A percentile compares a stretch with the other conserved stretches of the same genome.
Conservation (phyloP, 2,797 vertebrate species). For the Monodelphis domestica region DNA sequence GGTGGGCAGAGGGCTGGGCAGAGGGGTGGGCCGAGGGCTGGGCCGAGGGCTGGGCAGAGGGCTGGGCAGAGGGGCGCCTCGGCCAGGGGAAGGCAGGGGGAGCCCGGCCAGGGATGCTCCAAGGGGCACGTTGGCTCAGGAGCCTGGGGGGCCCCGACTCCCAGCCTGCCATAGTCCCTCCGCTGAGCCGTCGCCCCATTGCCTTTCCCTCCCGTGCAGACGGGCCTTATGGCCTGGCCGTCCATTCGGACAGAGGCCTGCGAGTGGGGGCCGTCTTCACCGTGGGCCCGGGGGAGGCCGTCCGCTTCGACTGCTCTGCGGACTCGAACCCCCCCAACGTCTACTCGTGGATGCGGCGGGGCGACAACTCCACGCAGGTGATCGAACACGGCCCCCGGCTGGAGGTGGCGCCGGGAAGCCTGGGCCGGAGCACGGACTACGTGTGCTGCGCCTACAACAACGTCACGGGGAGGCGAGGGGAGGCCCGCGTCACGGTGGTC, state of each 20-base stretch:
- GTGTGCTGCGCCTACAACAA: constrained; percentile 96
- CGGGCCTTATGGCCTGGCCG: constrained; percentile 95
- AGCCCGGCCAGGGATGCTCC: too few species aligned
- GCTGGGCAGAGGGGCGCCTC: too few species aligned
- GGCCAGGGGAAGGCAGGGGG: too few species aligned
- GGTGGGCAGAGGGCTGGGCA: too few species aligned
- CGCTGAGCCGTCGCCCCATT: neutral
- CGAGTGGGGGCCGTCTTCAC: constrained; percentile 93
- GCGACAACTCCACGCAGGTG: constrained; percentile 88
- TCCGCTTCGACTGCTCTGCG: constrained; percentile 94
- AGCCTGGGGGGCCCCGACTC: too few species aligned
- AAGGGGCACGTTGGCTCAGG: too few species aligned
- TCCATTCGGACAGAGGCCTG: constrained; percentile 93
- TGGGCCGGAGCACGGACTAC: constrained; percentile 90
- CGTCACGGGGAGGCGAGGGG: constrained; percentile 90
- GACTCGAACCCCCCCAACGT: constrained; percentile 97
- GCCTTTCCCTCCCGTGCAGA: constrained; percentile 84
- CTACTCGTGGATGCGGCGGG: constrained; percentile 93
- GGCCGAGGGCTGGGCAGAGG: too few species aligned
- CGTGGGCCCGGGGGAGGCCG: constrained; percentile 91
- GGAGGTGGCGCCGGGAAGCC: constrained; percentile 88
- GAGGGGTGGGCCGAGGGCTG: too few species aligned
- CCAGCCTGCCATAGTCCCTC: too few species aligned
- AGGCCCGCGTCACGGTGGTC: constrained; percentile 93
- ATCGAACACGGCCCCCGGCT: constrained; percentile 91